Percentiles rank a stretch among this genome's conserved stretches.
phyloP scores from a whole-genome alignment of 2,113 vertebrate species.

The Brachyhypopomus occidentalis region DNA sequence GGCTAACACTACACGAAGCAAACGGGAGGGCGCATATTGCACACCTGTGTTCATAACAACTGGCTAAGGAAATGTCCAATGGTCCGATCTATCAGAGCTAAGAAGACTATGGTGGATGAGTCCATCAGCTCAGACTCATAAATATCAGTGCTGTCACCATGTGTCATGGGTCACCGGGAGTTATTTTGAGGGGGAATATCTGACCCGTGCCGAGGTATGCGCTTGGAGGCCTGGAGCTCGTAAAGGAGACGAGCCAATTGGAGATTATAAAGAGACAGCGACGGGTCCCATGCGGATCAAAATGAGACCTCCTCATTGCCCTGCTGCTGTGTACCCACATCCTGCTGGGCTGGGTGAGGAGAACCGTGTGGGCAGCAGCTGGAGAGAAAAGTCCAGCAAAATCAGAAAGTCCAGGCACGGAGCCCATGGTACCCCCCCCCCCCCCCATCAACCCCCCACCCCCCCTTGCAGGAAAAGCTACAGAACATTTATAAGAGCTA shows the following conservation, averaged over 20 bases:
- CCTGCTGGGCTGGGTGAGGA: constrained; percentile 26
- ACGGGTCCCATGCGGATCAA: neutral
- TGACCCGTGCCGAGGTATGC: constrained; percentile 52
- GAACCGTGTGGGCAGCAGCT: constrained; percentile 63
- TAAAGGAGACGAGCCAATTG: constrained; percentile 49
- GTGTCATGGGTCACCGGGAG: constrained; percentile 50
- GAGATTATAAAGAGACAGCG: constrained; percentile 52
- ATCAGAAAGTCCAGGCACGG: constrained; percentile 37
- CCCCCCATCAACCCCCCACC: too few relatives aligned
- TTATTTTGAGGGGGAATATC: constrained; percentile 45
- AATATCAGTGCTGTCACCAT: constrained; percentile 50
- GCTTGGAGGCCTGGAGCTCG: constrained; percentile 41
- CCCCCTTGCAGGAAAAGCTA: neutral
- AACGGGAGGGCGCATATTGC: neutral
- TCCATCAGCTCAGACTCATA: constrained; percentile 24
- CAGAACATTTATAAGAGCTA: neutral
- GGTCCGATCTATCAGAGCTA: constrained; percentile 22
- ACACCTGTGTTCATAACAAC: neutral
- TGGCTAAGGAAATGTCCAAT: constrained; percentile 10
- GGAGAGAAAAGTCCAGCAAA: constrained; percentile 48
- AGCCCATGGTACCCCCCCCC: too few relatives aligned
- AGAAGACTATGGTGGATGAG: neutral
- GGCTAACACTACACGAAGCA: neutral
- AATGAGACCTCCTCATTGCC: constrained; percentile 16
- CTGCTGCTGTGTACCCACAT: constrained; percentile 14